Evolutionary conservation across 2,797 vertebrate species (phyloP).

Genomic region (Brachyrhaphis roseni): DNA sequence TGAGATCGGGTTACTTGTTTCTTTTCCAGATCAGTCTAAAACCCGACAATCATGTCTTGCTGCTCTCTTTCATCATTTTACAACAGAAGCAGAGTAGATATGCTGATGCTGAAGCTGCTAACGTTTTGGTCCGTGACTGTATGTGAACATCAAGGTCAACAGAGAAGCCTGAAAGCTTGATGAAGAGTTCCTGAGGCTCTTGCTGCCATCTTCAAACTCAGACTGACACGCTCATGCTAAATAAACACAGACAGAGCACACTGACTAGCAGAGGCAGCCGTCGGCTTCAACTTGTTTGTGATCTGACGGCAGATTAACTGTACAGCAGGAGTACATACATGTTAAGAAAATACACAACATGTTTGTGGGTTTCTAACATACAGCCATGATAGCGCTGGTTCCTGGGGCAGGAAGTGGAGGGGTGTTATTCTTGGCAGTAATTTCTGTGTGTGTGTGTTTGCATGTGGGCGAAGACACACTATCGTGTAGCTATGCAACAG

Average conservation of each 20-base stretch:
- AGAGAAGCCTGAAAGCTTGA: constrained; percentile 45
- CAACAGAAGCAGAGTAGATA: constrained; percentile 22
- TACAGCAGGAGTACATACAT: constrained; percentile 6
- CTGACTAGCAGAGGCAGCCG: constrained; percentile 18
- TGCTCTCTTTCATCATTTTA: constrained; percentile 33
- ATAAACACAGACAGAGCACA: constrained; percentile 35
- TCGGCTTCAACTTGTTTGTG: constrained; percentile 5
- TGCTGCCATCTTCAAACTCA: constrained; percentile 39
- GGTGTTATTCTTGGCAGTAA: constrained; percentile 57
- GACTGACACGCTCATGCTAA: constrained; percentile 39
- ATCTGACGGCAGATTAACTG: constrained; percentile 15
- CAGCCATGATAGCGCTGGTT: constrained; percentile 30
- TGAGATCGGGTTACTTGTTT: constrained; percentile 8
- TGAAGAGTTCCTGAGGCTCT: constrained; percentile 40
- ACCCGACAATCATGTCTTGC: constrained; percentile 25
- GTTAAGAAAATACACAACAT: constrained; percentile 12
- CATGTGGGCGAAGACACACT: constrained; percentile 51
- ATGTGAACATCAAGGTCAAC: constrained; percentile 19
- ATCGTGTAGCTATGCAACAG: constrained; percentile 58
- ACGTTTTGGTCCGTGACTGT: constrained; percentile 26
- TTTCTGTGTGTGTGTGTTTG: constrained; percentile 29
- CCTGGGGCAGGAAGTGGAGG: constrained; percentile 47
- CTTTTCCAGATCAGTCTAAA: constrained; percentile 34
- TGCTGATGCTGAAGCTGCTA: constrained; percentile 31
- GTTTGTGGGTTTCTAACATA: constrained; percentile 38